Evolutionary conservation across 2,113 vertebrate species (phyloP).

Genomic region (Uria lomvia): DNA sequence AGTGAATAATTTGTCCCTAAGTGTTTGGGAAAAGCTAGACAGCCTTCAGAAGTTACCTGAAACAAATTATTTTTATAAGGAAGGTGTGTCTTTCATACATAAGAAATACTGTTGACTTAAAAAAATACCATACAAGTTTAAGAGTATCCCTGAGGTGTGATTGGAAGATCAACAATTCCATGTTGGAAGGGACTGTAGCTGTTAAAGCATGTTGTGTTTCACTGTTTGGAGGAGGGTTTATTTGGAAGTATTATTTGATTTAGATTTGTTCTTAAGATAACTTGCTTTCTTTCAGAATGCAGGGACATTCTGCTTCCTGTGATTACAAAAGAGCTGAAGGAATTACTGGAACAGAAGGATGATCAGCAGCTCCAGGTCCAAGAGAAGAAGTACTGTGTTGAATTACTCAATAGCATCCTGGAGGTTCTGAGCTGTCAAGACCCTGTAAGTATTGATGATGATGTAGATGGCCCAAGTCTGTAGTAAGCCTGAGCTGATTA

Average conservation of each 20-base stretch:
- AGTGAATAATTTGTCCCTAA: background rate
- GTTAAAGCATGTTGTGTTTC: background rate
- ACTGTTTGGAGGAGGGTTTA: background rate
- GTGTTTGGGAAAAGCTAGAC: background rate
- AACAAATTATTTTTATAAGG: background rate
- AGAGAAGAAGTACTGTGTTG: conserved; percentile 84
- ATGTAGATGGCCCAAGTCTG: background rate
- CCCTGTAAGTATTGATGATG: conserved; percentile 77
- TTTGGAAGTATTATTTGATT: background rate
- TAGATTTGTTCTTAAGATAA: background rate
- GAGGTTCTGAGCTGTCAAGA: conserved; percentile 90
- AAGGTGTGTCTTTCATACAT: background rate
- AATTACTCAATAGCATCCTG: conserved; percentile 92
- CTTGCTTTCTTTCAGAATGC: conserved; percentile 80
- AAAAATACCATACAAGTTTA: background rate
- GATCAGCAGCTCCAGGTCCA: conserved; percentile 64
- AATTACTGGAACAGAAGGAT: conserved; percentile 82
- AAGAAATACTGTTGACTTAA: background rate
- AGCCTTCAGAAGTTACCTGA: background rate
- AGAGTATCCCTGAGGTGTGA: background rate
- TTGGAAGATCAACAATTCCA: background rate
- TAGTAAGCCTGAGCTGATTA: conserved; percentile 32
- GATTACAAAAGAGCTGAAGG: conserved; percentile 90
- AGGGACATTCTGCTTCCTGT: conserved; percentile 93
- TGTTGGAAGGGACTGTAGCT: rapidly evolving